Base-by-base conservation (phyloP, 2,797 vertebrate species). In the Fistularia tabacaria region DNA sequence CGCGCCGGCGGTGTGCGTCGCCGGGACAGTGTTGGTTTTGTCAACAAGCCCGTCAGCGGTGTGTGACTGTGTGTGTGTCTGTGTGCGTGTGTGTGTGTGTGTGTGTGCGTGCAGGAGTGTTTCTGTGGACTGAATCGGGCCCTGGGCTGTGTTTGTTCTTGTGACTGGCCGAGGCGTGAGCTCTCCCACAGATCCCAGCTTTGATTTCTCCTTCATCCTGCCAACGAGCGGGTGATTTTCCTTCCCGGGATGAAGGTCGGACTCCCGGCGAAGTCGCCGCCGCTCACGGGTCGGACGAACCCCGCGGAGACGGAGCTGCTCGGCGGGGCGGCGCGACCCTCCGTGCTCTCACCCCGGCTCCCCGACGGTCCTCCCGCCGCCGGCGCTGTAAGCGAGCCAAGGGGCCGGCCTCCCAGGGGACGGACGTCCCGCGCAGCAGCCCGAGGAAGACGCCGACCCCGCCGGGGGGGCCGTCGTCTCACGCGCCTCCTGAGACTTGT, bases 131-230 rank as follows among this genome's bases (percentile, higher is more conserved):
- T 65, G 74, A 84, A 74, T 67, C 62, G 38, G 68, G 46, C 66
- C 71, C 52, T 44, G 10, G 40, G 62, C 57, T 49, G 9, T 84
- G 77, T 91, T 91, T 89, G 81, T 83, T 80, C 73, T 80, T 81
- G 76, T 83, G 75, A 61, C 48, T 51, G 49, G 75, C 57, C 75
- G 72, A 66, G 43, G 69, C 83, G 78, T 62, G 62, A 76, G 76
- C 36, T 75, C 76, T 77, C 69, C 76, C 70, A n/a, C n/a, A n/a
- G n/a, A n/a, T n/a, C n/a, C n/a, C n/a, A n/a, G n/a, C n/a, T 60
- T 51, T 52, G 45, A 46, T 49, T 9, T 14, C 49, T 25, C 57
- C 42, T 65, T 46, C 38, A 11, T 46, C 12, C 0, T 6, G 1
- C 9, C 46, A 62, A 56, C 62, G 66, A 65, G 51, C 48, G 56